Percentiles rank a stretch among this genome's conserved stretches.
These are phyloP conservation scores for Stegana nigrithorax DNA, from an alignment of 2,888 invertebrate species.

Conservation along the genomic window DNA sequence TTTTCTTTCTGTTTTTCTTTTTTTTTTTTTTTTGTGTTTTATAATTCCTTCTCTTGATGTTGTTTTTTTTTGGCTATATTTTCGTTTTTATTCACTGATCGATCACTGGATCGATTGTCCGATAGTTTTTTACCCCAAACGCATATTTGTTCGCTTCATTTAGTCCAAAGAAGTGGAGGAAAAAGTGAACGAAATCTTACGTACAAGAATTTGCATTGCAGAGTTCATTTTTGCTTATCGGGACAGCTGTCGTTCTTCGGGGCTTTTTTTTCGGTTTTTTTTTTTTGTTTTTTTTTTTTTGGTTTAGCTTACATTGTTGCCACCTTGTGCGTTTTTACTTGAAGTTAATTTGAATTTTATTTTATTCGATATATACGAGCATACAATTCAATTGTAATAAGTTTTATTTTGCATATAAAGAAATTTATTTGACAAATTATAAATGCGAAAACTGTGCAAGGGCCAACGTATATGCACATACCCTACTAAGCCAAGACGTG, in stretches of 20 bases:
- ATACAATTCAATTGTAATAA: constrained; percentile 10
- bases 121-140: background rate
- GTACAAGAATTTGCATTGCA: constrained; percentile 7
- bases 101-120: background rate
- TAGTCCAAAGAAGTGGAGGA: too few species aligned
- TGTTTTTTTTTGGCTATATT: background rate
- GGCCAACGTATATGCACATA: too few species aligned
- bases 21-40: background rate
- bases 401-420: constrained; percentile 12
- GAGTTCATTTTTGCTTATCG: background rate
- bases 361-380: background rate
- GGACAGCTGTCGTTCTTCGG: constrained; percentile 6
- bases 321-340: background rate
- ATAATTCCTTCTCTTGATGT: background rate
- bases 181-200: too few species aligned
- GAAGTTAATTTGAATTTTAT: background rate
- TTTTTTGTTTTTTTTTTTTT: background rate
- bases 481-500: constrained; percentile 43
- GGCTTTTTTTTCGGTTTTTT: background rate
- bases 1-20: background rate
- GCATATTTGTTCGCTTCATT: too few species aligned
- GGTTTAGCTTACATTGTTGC: too few species aligned
- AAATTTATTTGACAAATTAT: constrained; percentile 19
- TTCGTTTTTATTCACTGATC: too few species aligned
- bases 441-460: background rate